A percentile compares a stretch with the other conserved stretches of the same genome.
phyloP scores from a whole-genome alignment of 2,888 invertebrate genomes.

The Thera britannica region DNA sequence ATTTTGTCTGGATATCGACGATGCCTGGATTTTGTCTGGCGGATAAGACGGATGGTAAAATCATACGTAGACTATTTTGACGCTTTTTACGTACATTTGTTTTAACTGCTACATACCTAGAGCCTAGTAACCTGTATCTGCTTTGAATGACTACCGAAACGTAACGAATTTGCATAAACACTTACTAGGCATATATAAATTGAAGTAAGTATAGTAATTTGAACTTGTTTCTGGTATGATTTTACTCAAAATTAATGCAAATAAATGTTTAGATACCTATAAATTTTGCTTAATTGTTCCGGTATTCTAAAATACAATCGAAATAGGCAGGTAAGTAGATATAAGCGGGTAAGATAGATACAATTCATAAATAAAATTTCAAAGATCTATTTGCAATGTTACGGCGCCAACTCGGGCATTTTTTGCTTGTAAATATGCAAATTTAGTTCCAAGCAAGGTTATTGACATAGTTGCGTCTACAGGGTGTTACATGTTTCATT shows the following conservation, averaged over 20 bases:
- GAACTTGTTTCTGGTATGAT: too few relatives aligned
- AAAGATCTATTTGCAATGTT: conserved; percentile 50
- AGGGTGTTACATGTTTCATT: conserved; percentile 21
- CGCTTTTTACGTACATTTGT: too few relatives aligned
- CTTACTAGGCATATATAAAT: too few relatives aligned
- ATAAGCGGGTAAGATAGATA: background rate
- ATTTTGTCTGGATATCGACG: too few relatives aligned
- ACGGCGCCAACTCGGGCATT: conserved; percentile 54
- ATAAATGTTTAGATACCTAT: background rate
- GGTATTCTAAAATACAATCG: conserved; percentile 6
- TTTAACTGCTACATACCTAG: too few relatives aligned
- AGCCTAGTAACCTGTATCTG: too few relatives aligned
- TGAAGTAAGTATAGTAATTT: too few relatives aligned
- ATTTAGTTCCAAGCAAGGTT: conserved; percentile 75
- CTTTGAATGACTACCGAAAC: too few relatives aligned
- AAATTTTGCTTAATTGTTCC: background rate
- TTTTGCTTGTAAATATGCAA: conserved; percentile 71
- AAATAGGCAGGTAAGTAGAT: background rate
- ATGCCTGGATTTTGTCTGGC: too few relatives aligned
- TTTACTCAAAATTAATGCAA: background rate
- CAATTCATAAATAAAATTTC: conserved; percentile 5
- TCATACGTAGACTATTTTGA: too few relatives aligned
- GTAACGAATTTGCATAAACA: too few relatives aligned
- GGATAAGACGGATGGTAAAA: too few relatives aligned
- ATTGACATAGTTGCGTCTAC: conserved; percentile 75